Evolutionary conservation across 2,113 vertebrate species (phyloP).

Genomic region (Desmodus rotundus): DNA sequence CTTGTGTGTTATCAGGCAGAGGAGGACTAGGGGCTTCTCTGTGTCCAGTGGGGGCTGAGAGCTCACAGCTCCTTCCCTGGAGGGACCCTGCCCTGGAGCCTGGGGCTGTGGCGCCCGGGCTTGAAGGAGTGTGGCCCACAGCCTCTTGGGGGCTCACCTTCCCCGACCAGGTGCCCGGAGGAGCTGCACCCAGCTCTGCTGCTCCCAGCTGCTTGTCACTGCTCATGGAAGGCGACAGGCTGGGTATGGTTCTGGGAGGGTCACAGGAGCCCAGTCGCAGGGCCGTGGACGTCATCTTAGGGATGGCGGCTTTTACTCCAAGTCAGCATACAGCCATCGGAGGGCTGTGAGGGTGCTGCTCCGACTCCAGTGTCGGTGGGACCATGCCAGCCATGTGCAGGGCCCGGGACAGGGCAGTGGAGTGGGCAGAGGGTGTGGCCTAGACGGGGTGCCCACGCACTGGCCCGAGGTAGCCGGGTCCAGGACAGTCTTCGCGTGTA

Average conservation of each 20-base stretch:
- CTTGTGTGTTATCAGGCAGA: too few species aligned
- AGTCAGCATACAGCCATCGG: neutral
- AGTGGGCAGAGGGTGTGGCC: neutral
- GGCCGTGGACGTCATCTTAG: neutral
- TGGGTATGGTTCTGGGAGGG: too few species aligned
- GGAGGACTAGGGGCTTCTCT: neutral
- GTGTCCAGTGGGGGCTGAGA: neutral
- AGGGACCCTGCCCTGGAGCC: neutral
- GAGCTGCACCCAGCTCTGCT: too few species aligned
- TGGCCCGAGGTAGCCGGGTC: too few species aligned
- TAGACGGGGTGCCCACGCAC: fast-evolving
- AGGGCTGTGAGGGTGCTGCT: neutral
- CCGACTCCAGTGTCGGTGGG: fast-evolving
- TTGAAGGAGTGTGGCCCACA: neutral
- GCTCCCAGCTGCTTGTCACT: neutral
- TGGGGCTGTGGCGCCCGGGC: neutral
- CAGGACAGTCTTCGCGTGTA: fast-evolving
- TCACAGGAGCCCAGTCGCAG: neutral
- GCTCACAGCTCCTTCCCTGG: neutral
- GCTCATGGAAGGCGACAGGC: neutral
- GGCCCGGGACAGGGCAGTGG: neutral
- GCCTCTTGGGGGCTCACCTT: neutral
- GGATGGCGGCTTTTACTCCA: fast-evolving
- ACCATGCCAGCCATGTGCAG: fast-evolving
- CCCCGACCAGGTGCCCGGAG: too few species aligned